Evolutionary conservation across 2,888 invertebrate genomes (phyloP).

Genomic region (Drosophila monieri): DNA sequence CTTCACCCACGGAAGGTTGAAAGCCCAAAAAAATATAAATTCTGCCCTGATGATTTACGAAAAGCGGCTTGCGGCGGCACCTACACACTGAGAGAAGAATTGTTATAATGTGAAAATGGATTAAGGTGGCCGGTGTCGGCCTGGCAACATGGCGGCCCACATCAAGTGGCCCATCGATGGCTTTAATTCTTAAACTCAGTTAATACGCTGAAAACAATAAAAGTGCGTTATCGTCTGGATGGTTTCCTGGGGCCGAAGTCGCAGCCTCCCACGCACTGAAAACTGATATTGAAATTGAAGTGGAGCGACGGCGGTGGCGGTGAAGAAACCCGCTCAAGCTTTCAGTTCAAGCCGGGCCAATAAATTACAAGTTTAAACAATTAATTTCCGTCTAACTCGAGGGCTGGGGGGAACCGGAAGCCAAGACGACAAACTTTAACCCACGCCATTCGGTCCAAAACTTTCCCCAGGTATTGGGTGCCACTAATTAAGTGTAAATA

Average conservation of each 20-base stretch:
- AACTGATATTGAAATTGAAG: slow-evolving; percentile 20
- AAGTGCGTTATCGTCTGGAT: slow-evolving; percentile 46
- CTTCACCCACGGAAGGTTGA: slow-evolving; percentile 44
- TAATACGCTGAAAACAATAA: slow-evolving; percentile 46
- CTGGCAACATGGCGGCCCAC: slow-evolving; percentile 46
- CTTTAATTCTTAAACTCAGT: slow-evolving; percentile 60
- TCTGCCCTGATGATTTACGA: slow-evolving; percentile 59
- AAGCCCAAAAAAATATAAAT: slow-evolving; percentile 36
- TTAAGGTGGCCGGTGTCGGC: slow-evolving; percentile 4
- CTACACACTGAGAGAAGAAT: slow-evolving; percentile 42
- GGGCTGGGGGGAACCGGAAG: slow-evolving; percentile 31
- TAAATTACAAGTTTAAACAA: slow-evolving; percentile 72
- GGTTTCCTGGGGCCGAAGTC: slow-evolving; percentile 54
- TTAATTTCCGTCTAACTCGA: slow-evolving; percentile 64
- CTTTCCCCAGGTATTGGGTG: slow-evolving; percentile 62
- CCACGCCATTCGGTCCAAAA: slow-evolving; percentile 48
- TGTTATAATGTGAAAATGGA: slow-evolving; percentile 29
- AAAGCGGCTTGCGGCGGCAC: slow-evolving; percentile 46
- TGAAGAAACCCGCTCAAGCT: slow-evolving; percentile 16
- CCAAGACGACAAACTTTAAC: slow-evolving; percentile 33
- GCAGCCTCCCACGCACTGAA: slow-evolving; percentile 41
- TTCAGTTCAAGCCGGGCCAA: slow-evolving; percentile 58
- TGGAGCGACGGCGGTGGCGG: slow-evolving; percentile 1
- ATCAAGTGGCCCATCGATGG: slow-evolving; percentile 29
- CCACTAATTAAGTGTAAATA: slow-evolving; percentile 78